Conservation (phyloP, 2,797 vertebrate species). For the Garrulus glandarius region DNA sequence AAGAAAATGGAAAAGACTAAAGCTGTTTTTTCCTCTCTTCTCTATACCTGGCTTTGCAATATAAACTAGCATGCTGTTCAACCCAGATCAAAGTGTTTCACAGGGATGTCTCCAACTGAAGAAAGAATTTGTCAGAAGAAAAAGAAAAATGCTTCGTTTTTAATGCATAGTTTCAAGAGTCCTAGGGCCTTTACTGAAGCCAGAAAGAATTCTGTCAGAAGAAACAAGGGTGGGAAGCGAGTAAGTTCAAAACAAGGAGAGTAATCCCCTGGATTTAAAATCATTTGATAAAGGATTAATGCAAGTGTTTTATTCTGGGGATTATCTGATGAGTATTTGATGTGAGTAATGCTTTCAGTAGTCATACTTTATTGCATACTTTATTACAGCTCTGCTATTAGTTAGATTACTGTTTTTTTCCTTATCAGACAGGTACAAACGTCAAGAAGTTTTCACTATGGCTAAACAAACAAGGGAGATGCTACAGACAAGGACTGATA, state of each 20-base stretch:
- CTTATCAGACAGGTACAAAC: background rate
- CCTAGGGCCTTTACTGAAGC: background rate
- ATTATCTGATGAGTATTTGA: background rate
- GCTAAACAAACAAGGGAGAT: background rate
- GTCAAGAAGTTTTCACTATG: background rate
- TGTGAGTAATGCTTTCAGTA: background rate
- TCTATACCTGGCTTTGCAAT: background rate
- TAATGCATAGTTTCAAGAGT: background rate
- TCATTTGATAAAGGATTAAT: background rate
- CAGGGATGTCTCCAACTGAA: background rate
- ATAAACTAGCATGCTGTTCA: background rate
- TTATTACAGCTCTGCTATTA: background rate
- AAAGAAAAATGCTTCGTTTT: background rate
- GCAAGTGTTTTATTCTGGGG: background rate
- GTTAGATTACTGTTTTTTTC: background rate
- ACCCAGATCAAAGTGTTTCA: background rate
- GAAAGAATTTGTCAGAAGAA: background rate
- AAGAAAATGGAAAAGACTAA: background rate
- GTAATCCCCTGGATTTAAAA: background rate
- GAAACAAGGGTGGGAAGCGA: fast-evolving
- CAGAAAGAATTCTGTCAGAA: background rate
- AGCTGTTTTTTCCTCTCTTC: background rate
- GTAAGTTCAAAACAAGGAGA: background rate
- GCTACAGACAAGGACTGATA: background rate
- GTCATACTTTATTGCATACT: background rate